Base-by-base conservation (phyloP, 2,113 vertebrate genomes). In the Nesospiza acunhae region DNA sequence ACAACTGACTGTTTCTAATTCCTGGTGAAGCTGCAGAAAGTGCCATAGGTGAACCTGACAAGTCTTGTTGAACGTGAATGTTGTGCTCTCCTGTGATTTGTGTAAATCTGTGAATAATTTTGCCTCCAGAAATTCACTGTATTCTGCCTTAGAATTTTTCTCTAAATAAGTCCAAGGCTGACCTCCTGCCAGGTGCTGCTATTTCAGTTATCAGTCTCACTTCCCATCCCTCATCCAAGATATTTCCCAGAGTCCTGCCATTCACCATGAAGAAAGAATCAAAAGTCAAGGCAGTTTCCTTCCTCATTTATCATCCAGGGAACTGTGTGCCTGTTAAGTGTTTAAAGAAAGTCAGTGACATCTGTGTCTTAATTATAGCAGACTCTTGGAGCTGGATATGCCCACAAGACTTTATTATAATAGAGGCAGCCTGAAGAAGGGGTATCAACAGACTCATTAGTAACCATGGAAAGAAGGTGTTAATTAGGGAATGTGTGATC, bases 401-500 rank as follows among this genome's bases (percentile, higher is more conserved):
- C 89, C 84, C 96, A 83, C 35, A 97, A 95, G 96, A 95, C 47
- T 97, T 97, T 97, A 96, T 97, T 85, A 78, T 78, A 89, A 78
- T 58, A 93, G 91, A 89, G 90, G 84, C 84, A 94, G 74, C 42
- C 55, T 46, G 80, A 86, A 91, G 91, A 94, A 85, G n/a, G 50
- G 68, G 39, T 87, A 90, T 90, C 97, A 94, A 87, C 94, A 89
- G 66, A 44, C 68, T 95, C 73, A 53, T 95, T 95, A 96, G 81
- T 79, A 94, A 86, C 84, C 62, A 53, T 41, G 74, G 82, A 78
- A 95, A 94, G 90, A 89, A 96, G 93, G 95, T 97, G 95, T 97
- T 98, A 98, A 98, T 97, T 98, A 97, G 94, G 60, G 83, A 97
- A 97, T 84, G 92, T 97, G 89, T 97, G 97, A 97, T 98, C 96